Evolutionary conservation across 1,140 invertebrate species (phyloP), one percentile per base, ranked within the genome.

Genomic region (Mizuhopecten yessoensis): DNA sequence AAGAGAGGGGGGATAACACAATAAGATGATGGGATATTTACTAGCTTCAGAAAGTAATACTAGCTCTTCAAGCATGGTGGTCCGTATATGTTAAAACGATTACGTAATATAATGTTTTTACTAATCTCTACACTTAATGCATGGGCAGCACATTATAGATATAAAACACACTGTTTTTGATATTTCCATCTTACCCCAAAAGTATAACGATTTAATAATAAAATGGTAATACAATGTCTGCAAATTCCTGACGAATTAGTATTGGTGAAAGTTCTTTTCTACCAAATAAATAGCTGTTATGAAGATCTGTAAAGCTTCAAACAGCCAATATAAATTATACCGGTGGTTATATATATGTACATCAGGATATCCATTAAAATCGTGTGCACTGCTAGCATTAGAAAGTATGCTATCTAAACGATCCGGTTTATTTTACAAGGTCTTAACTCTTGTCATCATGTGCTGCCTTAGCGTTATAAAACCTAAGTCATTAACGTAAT

Each of bases 381-480:
- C 23, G 57, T 75, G 57, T 75, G 57, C 23, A 75, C n/a, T 75
- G 23, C 11, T 75, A 75, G 57, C 57, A 75, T n/a, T 75, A 75
- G 57, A 75, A 75, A 75, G 57, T 75, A 75, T n/a, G 57, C n/a
- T 5, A n/a, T 20, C 17, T 15, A 45, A 45, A 45, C 42, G 57
- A 75, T 75, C 57, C n/a, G 57, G n/a, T 29, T 75, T 75, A 75
- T n/a, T 75, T 75, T 75, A n/a, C 57, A 75, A 75, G 57, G 57
- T 75, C 57, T 13, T 75, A 75, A 75, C 57, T 29, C 57, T 75
- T 75, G 57, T 75, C 57, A 75, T 75, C 57, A 75, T 75, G 11
- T 5, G n/a, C 23, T 75, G n/a, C 57, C n/a, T 29, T 29, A 75
- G 15, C n/a, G 57, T 75, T 75, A 75, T 75, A 75, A 75, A 75